Percentiles rank a stretch among this genome's conserved stretches.
These are phyloP conservation scores for Metopia argyrocephala DNA, from an alignment of 2,888 invertebrate genomes.

Conservation along the genomic window DNA sequence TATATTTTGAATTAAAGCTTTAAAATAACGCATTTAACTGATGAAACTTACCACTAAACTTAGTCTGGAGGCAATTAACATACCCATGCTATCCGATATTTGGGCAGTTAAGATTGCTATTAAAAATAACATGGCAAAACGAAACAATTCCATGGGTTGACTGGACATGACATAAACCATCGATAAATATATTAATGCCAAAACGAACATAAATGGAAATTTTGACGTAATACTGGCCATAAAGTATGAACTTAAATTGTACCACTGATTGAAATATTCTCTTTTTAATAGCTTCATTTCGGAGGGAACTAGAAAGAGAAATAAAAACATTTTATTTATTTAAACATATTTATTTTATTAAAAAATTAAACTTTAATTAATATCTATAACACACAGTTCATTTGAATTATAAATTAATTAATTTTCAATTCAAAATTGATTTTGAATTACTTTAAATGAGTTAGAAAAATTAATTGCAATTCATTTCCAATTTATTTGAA, in stretches of 20 bases:
- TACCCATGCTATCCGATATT: constrained; percentile 88
- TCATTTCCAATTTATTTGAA: too few species aligned
- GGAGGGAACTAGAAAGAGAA: constrained; percentile 84
- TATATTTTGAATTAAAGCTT: neutral
- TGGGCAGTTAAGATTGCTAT: constrained; percentile 86
- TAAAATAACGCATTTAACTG: neutral
- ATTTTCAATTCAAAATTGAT: too few species aligned
- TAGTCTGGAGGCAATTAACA: constrained; percentile 86
- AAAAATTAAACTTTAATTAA: too few species aligned
- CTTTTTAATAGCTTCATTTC: constrained; percentile 87
- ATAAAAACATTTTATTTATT: neutral
- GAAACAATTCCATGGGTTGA: constrained; percentile 85
- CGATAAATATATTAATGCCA: constrained; percentile 83
- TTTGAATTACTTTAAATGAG: too few species aligned
- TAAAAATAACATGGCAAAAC: constrained; percentile 84
- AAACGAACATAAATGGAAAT: constrained; percentile 85
- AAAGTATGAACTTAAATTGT: constrained; percentile 88
- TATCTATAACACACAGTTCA: too few species aligned
- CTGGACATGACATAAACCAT: constrained; percentile 87
- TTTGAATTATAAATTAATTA: too few species aligned
- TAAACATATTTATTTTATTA: too few species aligned
- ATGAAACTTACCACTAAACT: constrained; percentile 86
- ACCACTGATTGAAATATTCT: constrained; percentile 93
- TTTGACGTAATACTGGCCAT: constrained; percentile 85
- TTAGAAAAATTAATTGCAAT: too few species aligned